phyloP scores from a whole-genome alignment of 1,140 invertebrate genomes.

The Listronotus oregonensis region DNA sequence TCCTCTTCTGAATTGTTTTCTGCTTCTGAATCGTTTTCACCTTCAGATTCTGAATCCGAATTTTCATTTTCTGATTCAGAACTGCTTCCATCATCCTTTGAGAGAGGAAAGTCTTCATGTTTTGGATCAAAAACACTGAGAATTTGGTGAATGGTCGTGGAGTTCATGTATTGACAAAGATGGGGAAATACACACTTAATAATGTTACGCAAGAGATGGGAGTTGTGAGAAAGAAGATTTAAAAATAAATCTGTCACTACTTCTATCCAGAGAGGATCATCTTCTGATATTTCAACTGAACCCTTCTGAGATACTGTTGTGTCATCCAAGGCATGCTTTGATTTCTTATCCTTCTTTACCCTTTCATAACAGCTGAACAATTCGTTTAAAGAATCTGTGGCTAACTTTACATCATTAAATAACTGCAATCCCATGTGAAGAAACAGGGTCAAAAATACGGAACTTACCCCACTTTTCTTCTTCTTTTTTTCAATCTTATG shows the following conservation, averaged over 20 bases:
- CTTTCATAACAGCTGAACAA: constrained; percentile 71
- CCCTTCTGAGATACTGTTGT: constrained; percentile 37
- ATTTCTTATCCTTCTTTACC: constrained; percentile 58
- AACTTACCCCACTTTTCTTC: constrained; percentile 49
- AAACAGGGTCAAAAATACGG: constrained; percentile 69
- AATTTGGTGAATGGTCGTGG: constrained; percentile 71
- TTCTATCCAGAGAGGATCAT: constrained; percentile 77
- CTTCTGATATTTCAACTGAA: constrained; percentile 15
- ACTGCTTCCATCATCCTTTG: constrained; percentile 56
- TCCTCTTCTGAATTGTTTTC: constrained; percentile 40
- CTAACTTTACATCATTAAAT: constrained; percentile 71
- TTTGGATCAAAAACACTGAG: constrained; percentile 72
- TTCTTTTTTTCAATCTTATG: constrained; percentile 55
- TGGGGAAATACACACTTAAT: constrained; percentile 74
- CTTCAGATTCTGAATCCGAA: constrained; percentile 58
- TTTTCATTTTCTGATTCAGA: constrained; percentile 55
- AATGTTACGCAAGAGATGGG: constrained; percentile 69
- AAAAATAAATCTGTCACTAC: constrained; percentile 78
- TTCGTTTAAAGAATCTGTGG: constrained; percentile 68
- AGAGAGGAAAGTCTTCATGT: constrained; percentile 65
- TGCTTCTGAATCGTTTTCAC: constrained; percentile 50
- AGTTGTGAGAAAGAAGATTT: constrained; percentile 72
- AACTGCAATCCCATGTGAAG: constrained; percentile 74
- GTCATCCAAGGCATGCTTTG: constrained; percentile 53
- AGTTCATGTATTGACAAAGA: constrained; percentile 70